Evolutionary conservation across 2,888 invertebrate species (phyloP), one percentile per base, ranked within the genome.

Genomic region (Nemotelus nigrinus): DNA sequence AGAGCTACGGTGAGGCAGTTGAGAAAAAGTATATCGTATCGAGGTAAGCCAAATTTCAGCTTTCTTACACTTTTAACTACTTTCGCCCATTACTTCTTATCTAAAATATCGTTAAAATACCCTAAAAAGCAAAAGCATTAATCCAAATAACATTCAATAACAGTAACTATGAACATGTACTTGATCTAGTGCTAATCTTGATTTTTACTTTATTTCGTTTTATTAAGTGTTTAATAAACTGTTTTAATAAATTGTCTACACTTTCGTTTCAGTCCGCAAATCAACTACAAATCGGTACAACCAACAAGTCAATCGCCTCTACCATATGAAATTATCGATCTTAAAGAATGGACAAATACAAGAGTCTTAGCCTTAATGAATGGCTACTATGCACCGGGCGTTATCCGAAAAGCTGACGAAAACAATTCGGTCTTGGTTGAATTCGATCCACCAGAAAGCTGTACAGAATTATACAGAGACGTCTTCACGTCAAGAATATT

Each of bases 291-390:
- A 44, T 8, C 45, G 10, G 25, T 63, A 5, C 77, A 70, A 3
- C 70, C 43, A 6, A 50, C 67, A 10, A 77, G 50, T 50, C 64
- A 74, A 6, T 74, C 71, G 63, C 48, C 70, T 3, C 71, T 64
- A 10, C 48, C 44, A 41, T 39, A 48, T 96, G 79, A 81, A 79
- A 82, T 88, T 87, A 91, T 98, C 81, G 96, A 98, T 88, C 90
- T 98, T 82, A 93, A 93, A 83, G 97, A 98, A 88, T 98, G 98
- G 98, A 92, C 93, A 82, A 95, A 96, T 84, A 96, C 97, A 86
- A 90, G 97, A 82, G 96, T 98, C 79, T 89, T 98, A 82, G 98
- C 97, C 60, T 95, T 94, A 85, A 92, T 93, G 84, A 92, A 93
- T 81, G 92, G 92, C 79, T 90, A 93, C 83, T 96, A 95, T 88